Base-by-base conservation (phyloP, 2,113 vertebrate genomes). In the Micronycteris hirsuta region DNA sequence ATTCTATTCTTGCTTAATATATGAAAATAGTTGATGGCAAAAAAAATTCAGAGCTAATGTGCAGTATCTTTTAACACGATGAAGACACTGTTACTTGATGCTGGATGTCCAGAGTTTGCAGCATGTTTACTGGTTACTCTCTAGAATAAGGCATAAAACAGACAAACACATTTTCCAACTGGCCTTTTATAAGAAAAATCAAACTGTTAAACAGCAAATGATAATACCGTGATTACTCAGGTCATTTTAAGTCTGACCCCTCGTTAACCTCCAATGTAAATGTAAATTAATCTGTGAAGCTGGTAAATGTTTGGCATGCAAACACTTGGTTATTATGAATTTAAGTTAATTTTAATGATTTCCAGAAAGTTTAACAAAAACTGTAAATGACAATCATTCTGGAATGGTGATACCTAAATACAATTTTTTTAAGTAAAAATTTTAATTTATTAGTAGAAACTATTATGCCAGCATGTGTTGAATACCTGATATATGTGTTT, bases 11-110 rank as follows among this genome's bases (percentile, higher is more conserved):
- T 63, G 36, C 80, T 88, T 80, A 97, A 91, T 95, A 92, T 95
- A 83, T 95, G 92, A 76, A 97, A 94, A 90, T 78, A 83, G 49
- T 83, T 93, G 82, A 92, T 31, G 49, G 70, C 24, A 56, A 78
- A 71, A 78, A 71, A 92, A 54, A 73, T 26, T 82, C 43, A 86
- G 68, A 80, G 81, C 15, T 76, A 83, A 86, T 24, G 1, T 36
- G 43, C 38, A 94, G 3, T 41, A 38, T 93, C 61, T 96, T 74
- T 89, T 38, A 93, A 70, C 20, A 52, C 36, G 52, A 28, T 73
- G n/a, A 41, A 24, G 28, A 58, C 33, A 22, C 16, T 56, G 6
- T 84, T 95, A 61, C 20, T 67, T 83, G 38, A 86, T 47, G 49
- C 16, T 94, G 9, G 28, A 24, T 63, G 47, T 52, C 17, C n/a